Evolutionary conservation across 1,140 invertebrate species (phyloP), one percentile per base, ranked within the genome.

Genomic region (Metopolophium dirhodum): DNA sequence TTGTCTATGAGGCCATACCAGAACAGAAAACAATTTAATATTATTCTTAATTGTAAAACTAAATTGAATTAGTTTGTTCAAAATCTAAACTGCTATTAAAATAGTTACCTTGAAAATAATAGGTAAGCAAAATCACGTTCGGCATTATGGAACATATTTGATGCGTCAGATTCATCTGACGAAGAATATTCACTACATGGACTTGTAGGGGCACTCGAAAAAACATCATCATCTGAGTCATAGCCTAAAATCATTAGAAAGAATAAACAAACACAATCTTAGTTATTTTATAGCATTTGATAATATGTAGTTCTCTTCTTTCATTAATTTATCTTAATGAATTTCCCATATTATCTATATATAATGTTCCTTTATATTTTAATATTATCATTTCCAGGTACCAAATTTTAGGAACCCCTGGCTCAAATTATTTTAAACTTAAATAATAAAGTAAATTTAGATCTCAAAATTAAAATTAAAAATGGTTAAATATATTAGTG

Each of bases 121-220:
- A 93, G 22, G 3, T 93, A 93, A 30, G 82, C 57, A 54, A 93
- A 93, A 57, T 93, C 14, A 22, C 1, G 49, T 57, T 93, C 91
- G 0, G 91, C 82, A 41, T 93, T 86, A 54, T 37, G 41, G 86
- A 45, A 93, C 14, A 57, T 86, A 54, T 57, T 85, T 49, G 61
- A 83, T 85, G 86, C 82, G 22, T 93, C 82, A 30, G 61, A 92
- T 85, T 93, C 91, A n/a, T 93, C 82, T 0, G 77, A 85, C 2
- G 91, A 93, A 45, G 91, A 93, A 45, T 49, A 86, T 93, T 93
- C 91, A 93, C 35, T 86, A 45, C 49, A 85, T 18, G 91, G 91
- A 57, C 82, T 93, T 9, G 91, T 51, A 41, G 91, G 91, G 2
- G 82, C 91, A 93, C 91, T 93, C 20, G 49, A 85, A 57, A 85